Base-by-base conservation (phyloP, 2,888 invertebrate species). In the Chironomus riparius region DNA sequence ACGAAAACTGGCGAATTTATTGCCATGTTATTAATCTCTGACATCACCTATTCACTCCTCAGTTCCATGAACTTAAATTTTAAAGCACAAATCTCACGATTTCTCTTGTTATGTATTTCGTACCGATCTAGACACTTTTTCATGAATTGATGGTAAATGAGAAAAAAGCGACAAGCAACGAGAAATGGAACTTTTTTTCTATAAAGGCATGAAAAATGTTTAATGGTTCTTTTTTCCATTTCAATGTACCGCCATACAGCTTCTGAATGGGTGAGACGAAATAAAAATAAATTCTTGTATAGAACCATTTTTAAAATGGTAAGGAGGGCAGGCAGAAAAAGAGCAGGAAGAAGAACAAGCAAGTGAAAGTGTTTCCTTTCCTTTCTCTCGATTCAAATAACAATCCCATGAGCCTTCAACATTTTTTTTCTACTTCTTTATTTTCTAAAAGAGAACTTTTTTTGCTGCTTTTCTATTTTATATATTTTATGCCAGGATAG, bases 1-100 rank as follows among this genome's bases (percentile, higher is more conserved):
- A 22, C 62, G 21, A 65, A 65, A 65, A 65, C 13, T 21, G 65
- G 21, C 13, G 24, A 65, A 73, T 73, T 74, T 74, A 68, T 68
- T 74, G 65, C 74, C n/a, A n/a, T n/a, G 74, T 74, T 74, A 74
- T 74, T 74, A 74, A 74, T 74, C 74, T 74, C 74, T 74, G 74
- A 74, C 74, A 74, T 68, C 38, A 38, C 68, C 47, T 68, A 68
- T 68, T 68, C 68, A 68, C 22, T 74, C n/a, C 24, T 4, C 28
- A 28, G 38, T 38, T 38, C 10, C 38, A 38, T 38, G 10, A 38
- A 38, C 38, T 2, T 38, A 10, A 38, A 38, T 38, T 38, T 21
- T 68, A 13, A 68, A 15, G 68, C 68, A 13, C 13, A 38, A 38
- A 38, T 38, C 38, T 38, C 38, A 2, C 2, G 7, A 2, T 10